Percentiles rank a stretch among this genome's conserved stretches.
Evolutionary conservation across 2,797 vertebrate species (phyloP).

Genomic region (Acipenser oxyrinchus): DNA sequence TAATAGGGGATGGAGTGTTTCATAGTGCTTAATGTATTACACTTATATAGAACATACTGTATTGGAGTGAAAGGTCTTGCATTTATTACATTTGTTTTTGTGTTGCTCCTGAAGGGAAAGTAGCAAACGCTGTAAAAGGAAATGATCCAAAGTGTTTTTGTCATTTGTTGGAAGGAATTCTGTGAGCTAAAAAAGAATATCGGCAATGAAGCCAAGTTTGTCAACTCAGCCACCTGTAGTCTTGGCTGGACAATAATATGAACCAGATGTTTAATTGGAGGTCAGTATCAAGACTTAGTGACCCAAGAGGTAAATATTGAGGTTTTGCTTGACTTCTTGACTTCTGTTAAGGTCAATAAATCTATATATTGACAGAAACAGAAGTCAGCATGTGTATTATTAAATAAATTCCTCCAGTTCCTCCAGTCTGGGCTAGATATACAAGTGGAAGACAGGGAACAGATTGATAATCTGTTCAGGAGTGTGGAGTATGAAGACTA

Average conservation of each 20-base stretch:
- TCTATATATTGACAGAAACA: conserved; percentile 28
- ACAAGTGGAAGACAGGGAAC: background rate
- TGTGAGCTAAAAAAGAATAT: conserved; percentile 5
- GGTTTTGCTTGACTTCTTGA: conserved; percentile 31
- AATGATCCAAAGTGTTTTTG: conserved; percentile 5
- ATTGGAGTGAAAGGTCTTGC: conserved; percentile 4
- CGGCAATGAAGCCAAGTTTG: background rate
- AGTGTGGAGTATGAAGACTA: background rate
- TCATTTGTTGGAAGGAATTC: conserved; percentile 1
- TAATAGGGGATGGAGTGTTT: too few species aligned
- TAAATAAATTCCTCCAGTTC: conserved; percentile 29
- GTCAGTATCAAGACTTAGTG: background rate
- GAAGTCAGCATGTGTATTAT: conserved; percentile 40
- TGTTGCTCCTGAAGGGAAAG: background rate
- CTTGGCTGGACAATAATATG: conserved; percentile 2
- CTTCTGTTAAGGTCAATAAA: conserved; percentile 40
- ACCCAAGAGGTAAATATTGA: conserved; percentile 14
- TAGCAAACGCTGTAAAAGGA: background rate
- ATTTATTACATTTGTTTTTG: background rate
- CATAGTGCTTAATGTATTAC: background rate
- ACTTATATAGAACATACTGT: conserved; percentile 4
- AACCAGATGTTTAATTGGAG: background rate
- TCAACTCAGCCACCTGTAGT: background rate
- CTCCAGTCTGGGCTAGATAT: background rate
- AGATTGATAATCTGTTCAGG: conserved; percentile 14